Base-by-base conservation (phyloP, 1,140 invertebrate genomes). In the Bradysia coprophila region DNA sequence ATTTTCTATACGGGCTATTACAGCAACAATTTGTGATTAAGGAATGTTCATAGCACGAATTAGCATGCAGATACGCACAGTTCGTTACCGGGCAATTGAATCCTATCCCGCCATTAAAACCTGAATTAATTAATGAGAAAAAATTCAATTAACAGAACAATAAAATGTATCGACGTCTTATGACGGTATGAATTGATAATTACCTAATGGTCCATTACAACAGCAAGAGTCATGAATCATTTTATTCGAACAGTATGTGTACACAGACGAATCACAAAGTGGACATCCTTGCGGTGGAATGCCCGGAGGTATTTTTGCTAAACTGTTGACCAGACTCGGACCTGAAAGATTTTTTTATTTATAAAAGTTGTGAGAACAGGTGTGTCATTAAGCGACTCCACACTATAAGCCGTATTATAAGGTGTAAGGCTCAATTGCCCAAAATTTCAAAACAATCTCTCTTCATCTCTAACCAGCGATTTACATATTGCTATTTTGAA, bases 171-270 rank as follows among this genome's bases (percentile, higher is more conserved):
- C n/a, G 11, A 47, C 21, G 9, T 18, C 23, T 16, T 13, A 21
- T 38, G 24, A 38, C 16, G 19, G 34, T 16, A 21, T 10, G 8
- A 18, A 21, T 11, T 36, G 9, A 52, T 45, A 61, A 63, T 67
- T 60, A 74, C 75, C 73, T 46, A 66, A 66, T 44, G 66, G 59
- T 51, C 60, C 58, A 39, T 69, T 63, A 49, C 78, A 83, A 52
- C 79, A 83, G 51, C 78, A 82, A 0, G 77, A 69, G 50, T 82
- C 78, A 50, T 83, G 79, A 1, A 76, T 64, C 40, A 81, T 61
- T 57, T 79, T 81, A 32, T 78, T 68, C 3, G 71, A 72, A 49
- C 79, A 83, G 48, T 81, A 83, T 45, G 73, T 71, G 54, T 73
- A 81, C 0, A 83, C 76, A 0, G 78, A 81, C 2, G 73, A 73